phyloP scores from a whole-genome alignment of 2,888 invertebrate species.

The Lithophane socia region DNA sequence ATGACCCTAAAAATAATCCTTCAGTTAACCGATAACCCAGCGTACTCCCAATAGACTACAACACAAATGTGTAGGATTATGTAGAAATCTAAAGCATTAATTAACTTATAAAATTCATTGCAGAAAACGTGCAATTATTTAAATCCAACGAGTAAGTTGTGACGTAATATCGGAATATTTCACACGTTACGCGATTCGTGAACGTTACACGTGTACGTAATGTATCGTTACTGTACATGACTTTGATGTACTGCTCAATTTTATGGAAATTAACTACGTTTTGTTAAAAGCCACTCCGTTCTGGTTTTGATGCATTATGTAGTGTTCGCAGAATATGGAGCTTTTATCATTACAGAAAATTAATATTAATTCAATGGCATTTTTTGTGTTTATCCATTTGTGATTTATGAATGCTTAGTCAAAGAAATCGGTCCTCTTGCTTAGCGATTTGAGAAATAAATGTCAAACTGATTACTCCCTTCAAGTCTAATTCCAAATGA shows the following conservation, averaged over 20 bases:
- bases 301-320: slow-evolving; percentile 14
- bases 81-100: not conserved
- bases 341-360: slow-evolving; percentile 16
- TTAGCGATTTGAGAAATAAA: not conserved
- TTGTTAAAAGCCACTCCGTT: slow-evolving; percentile 36
- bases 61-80: not conserved
- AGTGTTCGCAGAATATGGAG: slow-evolving; percentile 20
- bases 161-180: slow-evolving; percentile 60
- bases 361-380: not conserved
- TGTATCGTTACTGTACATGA: slow-evolving; percentile 40
- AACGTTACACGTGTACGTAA: slow-evolving; percentile 47
- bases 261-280: slow-evolving; percentile 50
- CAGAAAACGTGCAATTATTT: slow-evolving; percentile 12
- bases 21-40: not conserved
- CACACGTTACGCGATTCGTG: slow-evolving; percentile 42
- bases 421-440: not conserved
- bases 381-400: not conserved
- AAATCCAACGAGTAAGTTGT: slow-evolving; percentile 32
- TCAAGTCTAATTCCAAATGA: not conserved
- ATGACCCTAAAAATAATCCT: not conserved
- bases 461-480: not conserved
- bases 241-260: slow-evolving; percentile 46
- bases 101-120: slow-evolving; percentile 1
- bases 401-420: not conserved
- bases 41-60: not conserved